Evolutionary conservation across 2,797 vertebrate genomes (phyloP).

Genomic region (Zenarchopterus dispar): DNA sequence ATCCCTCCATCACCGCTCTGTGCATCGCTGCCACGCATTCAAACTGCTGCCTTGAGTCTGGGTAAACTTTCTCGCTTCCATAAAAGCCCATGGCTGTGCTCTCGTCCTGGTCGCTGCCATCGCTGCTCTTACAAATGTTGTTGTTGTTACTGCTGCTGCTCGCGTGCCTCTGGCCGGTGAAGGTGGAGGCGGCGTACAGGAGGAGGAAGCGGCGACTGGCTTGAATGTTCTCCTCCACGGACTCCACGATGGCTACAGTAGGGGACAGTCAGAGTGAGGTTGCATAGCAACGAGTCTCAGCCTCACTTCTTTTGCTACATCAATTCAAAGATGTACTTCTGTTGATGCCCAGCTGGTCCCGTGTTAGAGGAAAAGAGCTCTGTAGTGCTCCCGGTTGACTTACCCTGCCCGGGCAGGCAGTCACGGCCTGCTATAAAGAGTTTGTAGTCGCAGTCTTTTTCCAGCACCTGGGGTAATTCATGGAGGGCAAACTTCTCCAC

Average conservation of each 20-base stretch:
- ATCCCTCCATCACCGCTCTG: slow-evolving; percentile 83
- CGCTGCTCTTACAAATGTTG: slow-evolving; percentile 8
- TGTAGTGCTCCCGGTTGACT: slow-evolving; percentile 18
- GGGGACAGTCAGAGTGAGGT: not conserved
- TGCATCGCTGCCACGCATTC: slow-evolving; percentile 88
- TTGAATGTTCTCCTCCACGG: slow-evolving; percentile 85
- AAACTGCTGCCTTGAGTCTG: slow-evolving; percentile 66
- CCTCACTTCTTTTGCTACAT: no score
- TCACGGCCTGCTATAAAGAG: slow-evolving; percentile 91
- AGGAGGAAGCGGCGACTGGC: slow-evolving; percentile 90
- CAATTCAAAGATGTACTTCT: no score
- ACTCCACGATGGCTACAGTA: slow-evolving; percentile 82
- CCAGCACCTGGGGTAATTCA: slow-evolving; percentile 88
- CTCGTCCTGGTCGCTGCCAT: not conserved
- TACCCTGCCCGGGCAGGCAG: slow-evolving; percentile 88
- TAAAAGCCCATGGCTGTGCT: not conserved
- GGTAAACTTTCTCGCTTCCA: slow-evolving; percentile 1
- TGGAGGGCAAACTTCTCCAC: slow-evolving; percentile 87
- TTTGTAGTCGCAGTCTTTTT: slow-evolving; percentile 88
- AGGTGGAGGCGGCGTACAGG: slow-evolving; percentile 79
- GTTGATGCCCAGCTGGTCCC: no score
- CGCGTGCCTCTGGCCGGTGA: slow-evolving; percentile 42
- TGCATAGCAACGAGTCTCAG: not conserved
- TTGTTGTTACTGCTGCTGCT: slow-evolving; percentile 56
- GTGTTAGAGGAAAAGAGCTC: no score